Evolutionary conservation across 2,113 vertebrate genomes (phyloP).

Genomic region (Campylomormyrus tamandua): DNA sequence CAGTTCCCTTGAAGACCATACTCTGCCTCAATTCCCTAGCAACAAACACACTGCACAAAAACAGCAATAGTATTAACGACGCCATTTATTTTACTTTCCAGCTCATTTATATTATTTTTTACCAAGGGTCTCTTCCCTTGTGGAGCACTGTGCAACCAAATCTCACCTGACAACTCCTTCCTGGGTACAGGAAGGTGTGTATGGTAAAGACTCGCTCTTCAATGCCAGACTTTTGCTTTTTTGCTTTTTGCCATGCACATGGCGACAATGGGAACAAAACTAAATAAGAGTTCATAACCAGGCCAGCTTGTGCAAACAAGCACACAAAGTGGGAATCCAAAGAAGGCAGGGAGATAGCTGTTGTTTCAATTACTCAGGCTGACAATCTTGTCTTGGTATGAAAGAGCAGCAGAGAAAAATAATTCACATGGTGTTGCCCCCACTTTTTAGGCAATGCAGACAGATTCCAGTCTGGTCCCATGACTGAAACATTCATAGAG

Average conservation of each 20-base stretch:
- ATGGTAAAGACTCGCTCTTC: background rate
- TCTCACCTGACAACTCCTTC: background rate
- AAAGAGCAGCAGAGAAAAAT: background rate
- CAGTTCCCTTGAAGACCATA: background rate
- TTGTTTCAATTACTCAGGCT: background rate
- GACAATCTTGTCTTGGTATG: background rate
- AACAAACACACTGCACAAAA: conserved; percentile 48
- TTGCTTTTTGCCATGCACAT: background rate
- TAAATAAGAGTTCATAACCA: background rate
- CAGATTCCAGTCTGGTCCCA: background rate
- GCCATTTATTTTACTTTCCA: background rate
- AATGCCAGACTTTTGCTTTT: background rate
- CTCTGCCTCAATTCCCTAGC: conserved; percentile 58
- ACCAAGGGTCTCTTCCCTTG: background rate
- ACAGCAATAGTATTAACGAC: conserved; percentile 22
- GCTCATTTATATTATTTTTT: background rate
- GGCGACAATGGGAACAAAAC: background rate
- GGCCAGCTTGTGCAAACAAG: background rate
- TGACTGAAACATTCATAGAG: background rate
- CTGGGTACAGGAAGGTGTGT: background rate
- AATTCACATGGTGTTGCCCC: background rate
- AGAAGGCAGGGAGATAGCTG: background rate
- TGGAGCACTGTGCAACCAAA: background rate
- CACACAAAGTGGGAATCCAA: background rate
- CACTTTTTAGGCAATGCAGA: background rate